phyloP scores from a whole-genome alignment of 2,797 vertebrate genomes.

The Intellagama lesueurii region DNA sequence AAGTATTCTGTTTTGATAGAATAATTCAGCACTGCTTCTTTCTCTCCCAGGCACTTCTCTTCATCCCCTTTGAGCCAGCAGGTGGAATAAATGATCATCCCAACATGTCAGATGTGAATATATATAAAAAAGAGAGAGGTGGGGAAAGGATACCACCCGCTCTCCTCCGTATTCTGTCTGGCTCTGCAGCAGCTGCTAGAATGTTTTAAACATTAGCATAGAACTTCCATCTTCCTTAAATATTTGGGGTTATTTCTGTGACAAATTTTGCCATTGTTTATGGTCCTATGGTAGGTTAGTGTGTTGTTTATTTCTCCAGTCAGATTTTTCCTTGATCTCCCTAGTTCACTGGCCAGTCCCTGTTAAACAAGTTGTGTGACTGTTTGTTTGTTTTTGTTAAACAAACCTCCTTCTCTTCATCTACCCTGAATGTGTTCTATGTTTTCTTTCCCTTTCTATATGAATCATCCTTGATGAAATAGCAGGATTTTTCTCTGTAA shows the following conservation, averaged over 20 bases:
- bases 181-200: background rate
- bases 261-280: background rate
- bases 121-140: background rate
- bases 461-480: constrained; percentile 37
- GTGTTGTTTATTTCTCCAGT: background rate
- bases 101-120: background rate
- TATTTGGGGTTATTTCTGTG: background rate
- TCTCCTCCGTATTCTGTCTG: background rate
- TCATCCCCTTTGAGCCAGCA: background rate
- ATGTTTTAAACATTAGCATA: background rate
- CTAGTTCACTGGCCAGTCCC: background rate
- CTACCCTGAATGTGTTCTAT: background rate
- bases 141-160: background rate
- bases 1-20: background rate
- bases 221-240: background rate
- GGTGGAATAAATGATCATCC: background rate
- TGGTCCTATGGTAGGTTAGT: background rate
- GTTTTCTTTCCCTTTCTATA: background rate
- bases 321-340: background rate
- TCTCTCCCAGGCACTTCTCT: background rate
- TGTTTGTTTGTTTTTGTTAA: constrained; percentile 15
- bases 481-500: background rate
- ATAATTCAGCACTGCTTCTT: background rate
- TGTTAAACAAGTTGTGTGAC: background rate
- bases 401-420: background rate